Evolutionary conservation across 2,888 invertebrate species (phyloP).

Genomic region (Polia nebulosa): DNA sequence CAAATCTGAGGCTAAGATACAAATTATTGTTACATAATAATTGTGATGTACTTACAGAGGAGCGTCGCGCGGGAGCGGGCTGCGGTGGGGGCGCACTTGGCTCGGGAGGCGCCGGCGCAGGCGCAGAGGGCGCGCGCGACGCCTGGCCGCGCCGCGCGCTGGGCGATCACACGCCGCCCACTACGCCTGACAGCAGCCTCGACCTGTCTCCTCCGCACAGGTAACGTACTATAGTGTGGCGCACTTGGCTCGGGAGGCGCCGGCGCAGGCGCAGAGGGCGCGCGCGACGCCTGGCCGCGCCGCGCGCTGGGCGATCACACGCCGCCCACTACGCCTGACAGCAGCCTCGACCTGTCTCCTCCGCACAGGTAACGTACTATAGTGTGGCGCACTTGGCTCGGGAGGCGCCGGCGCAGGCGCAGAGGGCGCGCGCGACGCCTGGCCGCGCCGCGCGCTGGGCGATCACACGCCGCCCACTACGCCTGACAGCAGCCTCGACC

Average conservation of each 20-base stretch:
- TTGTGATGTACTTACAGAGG: constrained; percentile 35
- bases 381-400: not conserved
- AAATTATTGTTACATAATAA: not conserved
- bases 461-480: too few species aligned
- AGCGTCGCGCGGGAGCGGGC: constrained; percentile 74
- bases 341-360: constrained; percentile 93
- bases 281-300: constrained; percentile 7
- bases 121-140: constrained; percentile 61
- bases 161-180: too few species aligned
- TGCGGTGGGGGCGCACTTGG: constrained; percentile 16
- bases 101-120: constrained; percentile 65
- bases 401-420: constrained; percentile 69
- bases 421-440: constrained; percentile 50
- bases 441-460: too few species aligned
- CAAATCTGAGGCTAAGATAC: too few species aligned
- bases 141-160: too few species aligned
- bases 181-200: constrained; percentile 94
- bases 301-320: too few species aligned
- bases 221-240: constrained; percentile 75
- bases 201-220: constrained; percentile 93
- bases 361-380: constrained; percentile 90
- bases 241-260: constrained; percentile 16
- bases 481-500: constrained; percentile 94
- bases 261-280: constrained; percentile 72
- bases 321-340: constrained; percentile 95